phyloP scores from a whole-genome alignment of 2,888 invertebrate species.

The Zaprionus bogoriensis region DNA sequence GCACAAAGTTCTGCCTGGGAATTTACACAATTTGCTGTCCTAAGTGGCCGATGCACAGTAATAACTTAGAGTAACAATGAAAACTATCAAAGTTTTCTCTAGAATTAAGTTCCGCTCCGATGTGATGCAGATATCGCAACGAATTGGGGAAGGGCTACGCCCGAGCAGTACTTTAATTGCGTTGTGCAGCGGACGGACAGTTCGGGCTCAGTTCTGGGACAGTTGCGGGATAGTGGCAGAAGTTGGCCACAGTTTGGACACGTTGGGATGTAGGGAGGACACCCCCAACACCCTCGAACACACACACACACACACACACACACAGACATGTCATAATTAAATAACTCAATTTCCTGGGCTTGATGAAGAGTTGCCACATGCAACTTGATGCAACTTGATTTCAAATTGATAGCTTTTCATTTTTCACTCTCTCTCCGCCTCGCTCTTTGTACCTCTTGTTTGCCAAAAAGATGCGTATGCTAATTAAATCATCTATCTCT shows the following conservation, averaged over 20 bases:
- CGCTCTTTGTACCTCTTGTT: conserved; percentile 30
- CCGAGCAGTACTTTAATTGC: conserved; percentile 30
- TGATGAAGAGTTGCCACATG: background rate
- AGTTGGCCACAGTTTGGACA: background rate
- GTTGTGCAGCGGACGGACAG: conserved; percentile 8
- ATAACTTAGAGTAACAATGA: background rate
- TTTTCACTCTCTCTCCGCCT: background rate
- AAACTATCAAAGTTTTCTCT: background rate
- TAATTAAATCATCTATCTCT: conserved; percentile 54
- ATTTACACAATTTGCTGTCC: background rate
- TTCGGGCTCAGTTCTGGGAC: background rate
- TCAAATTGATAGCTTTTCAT: conserved; percentile 6
- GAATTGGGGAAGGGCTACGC: conserved; percentile 17
- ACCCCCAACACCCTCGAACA: background rate
- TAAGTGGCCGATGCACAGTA: background rate
- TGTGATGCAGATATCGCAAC: conserved; percentile 16
- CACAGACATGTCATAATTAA: conserved; percentile 10
- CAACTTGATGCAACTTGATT: conserved; percentile 4
- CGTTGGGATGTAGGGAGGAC: background rate
- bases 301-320: background rate
- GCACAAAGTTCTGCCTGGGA: too few relatives aligned
- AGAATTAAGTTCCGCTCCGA: conserved; percentile 21
- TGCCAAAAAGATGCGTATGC: conserved; percentile 43
- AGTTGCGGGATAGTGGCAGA: background rate
- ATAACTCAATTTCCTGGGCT: conserved; percentile 20